Evolutionary conservation across 2,797 vertebrate genomes (phyloP).

Genomic region (Anguilla megastoma): DNA sequence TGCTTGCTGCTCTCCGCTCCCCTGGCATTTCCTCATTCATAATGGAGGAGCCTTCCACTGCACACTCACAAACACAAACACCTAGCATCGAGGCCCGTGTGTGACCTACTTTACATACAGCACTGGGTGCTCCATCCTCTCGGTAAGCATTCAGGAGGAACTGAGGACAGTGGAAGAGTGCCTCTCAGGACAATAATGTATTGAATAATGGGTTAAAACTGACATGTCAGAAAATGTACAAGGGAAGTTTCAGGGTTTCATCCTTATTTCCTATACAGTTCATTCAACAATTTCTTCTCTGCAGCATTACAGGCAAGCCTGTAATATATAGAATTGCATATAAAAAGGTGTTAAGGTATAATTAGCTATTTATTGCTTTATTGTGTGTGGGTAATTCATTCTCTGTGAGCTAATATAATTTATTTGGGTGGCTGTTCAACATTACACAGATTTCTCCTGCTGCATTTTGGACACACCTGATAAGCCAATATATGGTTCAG

Average conservation of each 20-base stretch:
- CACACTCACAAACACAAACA: slow-evolving; percentile 26
- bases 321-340: not conserved
- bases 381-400: not conserved
- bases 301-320: not conserved
- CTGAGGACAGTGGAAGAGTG: not conserved
- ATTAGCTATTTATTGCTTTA: not conserved
- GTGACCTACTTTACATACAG: slow-evolving; percentile 30
- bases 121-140: slow-evolving; percentile 22
- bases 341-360: not conserved
- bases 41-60: slow-evolving; percentile 44
- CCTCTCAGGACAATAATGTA: not conserved
- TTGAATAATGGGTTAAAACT: not conserved
- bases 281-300: not conserved
- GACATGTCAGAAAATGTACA: not conserved
- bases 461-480: not conserved
- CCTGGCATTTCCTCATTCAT: slow-evolving; percentile 47
- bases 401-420: not conserved
- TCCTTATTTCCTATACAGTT: not conserved
- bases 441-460: not conserved
- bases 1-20: slow-evolving; percentile 10
- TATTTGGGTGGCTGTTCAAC: not conserved
- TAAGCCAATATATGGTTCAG: not conserved
- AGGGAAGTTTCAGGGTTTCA: not conserved
- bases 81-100: slow-evolving; percentile 21
- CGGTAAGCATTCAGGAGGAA: slow-evolving; percentile 30